Base-by-base conservation (phyloP, 1,140 invertebrate species). In the Grapholita molesta region DNA sequence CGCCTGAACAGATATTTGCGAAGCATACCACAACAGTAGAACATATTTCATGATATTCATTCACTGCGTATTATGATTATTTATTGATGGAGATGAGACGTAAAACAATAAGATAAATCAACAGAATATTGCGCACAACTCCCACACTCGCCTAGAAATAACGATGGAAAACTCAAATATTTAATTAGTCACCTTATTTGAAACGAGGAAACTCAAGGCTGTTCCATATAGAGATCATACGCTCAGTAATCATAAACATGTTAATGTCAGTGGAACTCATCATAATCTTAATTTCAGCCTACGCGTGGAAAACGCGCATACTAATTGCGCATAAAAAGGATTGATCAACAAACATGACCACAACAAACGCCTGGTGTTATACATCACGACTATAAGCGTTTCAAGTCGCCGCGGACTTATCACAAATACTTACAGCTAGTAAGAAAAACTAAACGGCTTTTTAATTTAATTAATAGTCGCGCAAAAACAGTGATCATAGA, bases 151-250 rank as follows among this genome's bases (percentile, higher is more conserved):
- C 71, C 74, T 79, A 75, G 75, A 77, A 76, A 86, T 85, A 83
- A 85, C 77, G 75, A 73, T 82, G 82, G 84, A 88, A 90, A 89
- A 88, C 75, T 88, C 78, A 82, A 83, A 80, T 74, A 86, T 78
- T 82, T 86, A 88, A 88, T 87, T 86, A 89, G 80, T 77, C 77
- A 70, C 85, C 86, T 72, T 86, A 88, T 87, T 83, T 68, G 83
- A 82, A 74, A 77, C 71, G 76, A 75, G 73, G 77, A 76, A 85
- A 82, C 77, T 82, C 83, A 90, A 88, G 88, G 88, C 67, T 79
- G 70, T 61, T 55, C 85, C 88, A 80, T 89, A 87, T 86, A 86
- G 65, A 86, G 83, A 78, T 75, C 78, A 80, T 80, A 83, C 12
- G 55, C 25, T 30, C 55, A 30, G 23, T 61, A 61, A 28, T 82